These are phyloP conservation scores for Phyllotis vaccarum DNA, from an alignment of 2,797 vertebrate species.

Conservation along the genomic window DNA sequence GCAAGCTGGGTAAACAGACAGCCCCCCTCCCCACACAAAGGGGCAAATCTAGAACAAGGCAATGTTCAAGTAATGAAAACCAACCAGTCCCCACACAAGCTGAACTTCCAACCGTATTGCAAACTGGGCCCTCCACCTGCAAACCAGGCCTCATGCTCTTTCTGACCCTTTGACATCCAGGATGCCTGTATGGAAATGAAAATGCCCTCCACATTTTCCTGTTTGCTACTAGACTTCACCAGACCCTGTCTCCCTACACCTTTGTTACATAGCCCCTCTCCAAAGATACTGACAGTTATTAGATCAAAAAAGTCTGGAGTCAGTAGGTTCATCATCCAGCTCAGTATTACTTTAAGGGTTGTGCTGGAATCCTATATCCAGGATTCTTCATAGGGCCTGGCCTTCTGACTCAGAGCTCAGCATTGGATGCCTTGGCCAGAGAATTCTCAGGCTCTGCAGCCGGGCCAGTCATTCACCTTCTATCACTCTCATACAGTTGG, in stretches of 20 bases:
- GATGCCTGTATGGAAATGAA: rapidly evolving
- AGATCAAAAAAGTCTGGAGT: not conserved
- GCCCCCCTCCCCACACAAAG: rapidly evolving
- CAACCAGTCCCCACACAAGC: rapidly evolving
- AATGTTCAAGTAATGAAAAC: rapidly evolving
- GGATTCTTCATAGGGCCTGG: not conserved
- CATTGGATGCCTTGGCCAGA: not conserved
- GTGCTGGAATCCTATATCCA: rapidly evolving
- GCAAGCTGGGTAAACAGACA: not conserved
- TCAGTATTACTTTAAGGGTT: not conserved
- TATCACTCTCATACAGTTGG: rapidly evolving
- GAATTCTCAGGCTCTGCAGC: not conserved
- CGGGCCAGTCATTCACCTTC: not conserved
- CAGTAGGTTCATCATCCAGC: not conserved
- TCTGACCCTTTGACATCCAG: not conserved
- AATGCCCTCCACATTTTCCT: not conserved
- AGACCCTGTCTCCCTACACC: not conserved
- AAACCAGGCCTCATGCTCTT: not conserved
- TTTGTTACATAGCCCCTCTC: not conserved
- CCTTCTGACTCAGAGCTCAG: not conserved
- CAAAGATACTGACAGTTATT: not conserved
- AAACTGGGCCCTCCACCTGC: not conserved
- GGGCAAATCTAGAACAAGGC: too few relatives aligned
- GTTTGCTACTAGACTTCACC: not conserved
- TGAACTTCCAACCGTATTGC: not conserved